Conservation (phyloP, 2,888 invertebrate species). For the Hemithea aestivaria region DNA sequence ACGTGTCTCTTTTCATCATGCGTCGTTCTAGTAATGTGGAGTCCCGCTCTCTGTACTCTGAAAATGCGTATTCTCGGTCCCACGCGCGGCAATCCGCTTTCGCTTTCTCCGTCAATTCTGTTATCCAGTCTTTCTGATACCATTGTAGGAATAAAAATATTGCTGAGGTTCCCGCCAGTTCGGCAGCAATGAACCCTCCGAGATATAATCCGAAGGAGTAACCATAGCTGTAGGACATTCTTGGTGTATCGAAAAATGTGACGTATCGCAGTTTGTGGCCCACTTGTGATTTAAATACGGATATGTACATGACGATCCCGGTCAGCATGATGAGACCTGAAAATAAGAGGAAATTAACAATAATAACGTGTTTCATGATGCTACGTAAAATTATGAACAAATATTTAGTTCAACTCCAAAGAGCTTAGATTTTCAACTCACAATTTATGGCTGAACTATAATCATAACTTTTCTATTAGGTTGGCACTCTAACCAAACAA, state of each 20-base stretch:
- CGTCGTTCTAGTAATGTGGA: conserved; percentile 64
- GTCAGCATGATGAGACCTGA: conserved; percentile 93
- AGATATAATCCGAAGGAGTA: conserved; percentile 93
- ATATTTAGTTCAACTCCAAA: too few relatives aligned
- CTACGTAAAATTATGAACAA: too few relatives aligned
- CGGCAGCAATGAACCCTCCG: conserved; percentile 89
- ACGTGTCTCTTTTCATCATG: conserved; percentile 71
- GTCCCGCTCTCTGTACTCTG: conserved; percentile 69
- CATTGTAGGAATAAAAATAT: conserved; percentile 92
- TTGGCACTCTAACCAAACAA: too few relatives aligned
- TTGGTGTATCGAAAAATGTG: conserved; percentile 86
- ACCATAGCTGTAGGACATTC: conserved; percentile 92
- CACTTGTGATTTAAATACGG: conserved; percentile 93
- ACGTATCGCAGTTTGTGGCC: conserved; percentile 91
- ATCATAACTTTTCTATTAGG: too few relatives aligned
- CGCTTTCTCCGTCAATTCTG: conserved; percentile 70
- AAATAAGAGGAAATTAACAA: conserved; percentile 35
- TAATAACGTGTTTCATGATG: too few relatives aligned
- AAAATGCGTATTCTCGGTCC: conserved; percentile 74
- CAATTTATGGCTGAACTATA: too few relatives aligned
- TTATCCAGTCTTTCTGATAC: conserved; percentile 83
- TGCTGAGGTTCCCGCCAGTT: conserved; percentile 91
- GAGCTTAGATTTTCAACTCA: too few relatives aligned
- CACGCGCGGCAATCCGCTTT: conserved; percentile 71
- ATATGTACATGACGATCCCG: conserved; percentile 95